These are phyloP conservation scores for Malurus elegans DNA, from an alignment of 2,113 vertebrate species.

Conservation along the genomic window DNA sequence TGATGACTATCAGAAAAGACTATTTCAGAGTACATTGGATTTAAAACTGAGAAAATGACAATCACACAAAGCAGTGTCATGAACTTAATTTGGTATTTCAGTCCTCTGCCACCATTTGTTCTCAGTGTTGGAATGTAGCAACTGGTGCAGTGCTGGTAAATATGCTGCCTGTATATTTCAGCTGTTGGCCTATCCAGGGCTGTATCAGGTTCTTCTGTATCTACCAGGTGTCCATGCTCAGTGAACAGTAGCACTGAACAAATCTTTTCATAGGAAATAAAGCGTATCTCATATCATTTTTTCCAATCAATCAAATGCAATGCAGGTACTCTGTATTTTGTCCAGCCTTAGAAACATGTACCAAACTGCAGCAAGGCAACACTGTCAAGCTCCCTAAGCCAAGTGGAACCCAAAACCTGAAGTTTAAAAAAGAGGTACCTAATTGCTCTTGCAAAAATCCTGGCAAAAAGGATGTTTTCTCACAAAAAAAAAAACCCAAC, in stretches of 20 bases:
- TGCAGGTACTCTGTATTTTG: not conserved
- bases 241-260: not conserved
- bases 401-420: not conserved
- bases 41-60: not conserved
- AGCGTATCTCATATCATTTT: not conserved
- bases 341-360: not conserved
- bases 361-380: not conserved
- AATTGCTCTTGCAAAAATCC: not conserved
- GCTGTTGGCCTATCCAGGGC: slow-evolving; percentile 26
- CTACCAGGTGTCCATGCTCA: not conserved
- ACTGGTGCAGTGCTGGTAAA: slow-evolving; percentile 47
- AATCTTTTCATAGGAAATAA: not conserved
- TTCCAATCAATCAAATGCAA: not conserved
- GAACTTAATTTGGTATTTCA: slow-evolving; percentile 36
- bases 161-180: slow-evolving; percentile 21
- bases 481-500: not conserved
- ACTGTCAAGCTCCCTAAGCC: not conserved
- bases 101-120: slow-evolving; percentile 33
- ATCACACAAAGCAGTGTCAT: not conserved
- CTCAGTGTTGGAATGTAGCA: slow-evolving; percentile 44
- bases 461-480: not conserved
- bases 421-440: not conserved
- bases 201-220: slow-evolving; percentile 15
- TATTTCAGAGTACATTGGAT: not conserved
- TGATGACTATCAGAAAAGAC: not conserved